Conservation (phyloP, 2,888 invertebrate species). For the Diaprepes abbreviatus region DNA sequence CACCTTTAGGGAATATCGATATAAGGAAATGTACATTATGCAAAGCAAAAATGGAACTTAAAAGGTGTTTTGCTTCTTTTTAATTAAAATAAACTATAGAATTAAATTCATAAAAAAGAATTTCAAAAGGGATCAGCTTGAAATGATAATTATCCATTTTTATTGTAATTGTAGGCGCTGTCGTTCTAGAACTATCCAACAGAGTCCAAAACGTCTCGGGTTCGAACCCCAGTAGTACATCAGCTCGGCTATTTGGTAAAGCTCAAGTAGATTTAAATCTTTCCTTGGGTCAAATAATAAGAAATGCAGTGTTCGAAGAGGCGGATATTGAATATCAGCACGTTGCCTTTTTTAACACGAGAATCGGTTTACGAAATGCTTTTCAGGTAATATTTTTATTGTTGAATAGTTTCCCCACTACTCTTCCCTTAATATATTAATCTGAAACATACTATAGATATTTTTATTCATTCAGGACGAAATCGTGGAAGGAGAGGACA, state of each 20-base stretch:
- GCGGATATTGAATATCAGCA: conserved; percentile 98
- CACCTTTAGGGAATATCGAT: too few relatives aligned
- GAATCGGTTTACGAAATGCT: conserved; percentile 76
- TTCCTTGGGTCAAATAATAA: conserved; percentile 93
- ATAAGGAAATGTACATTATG: too few relatives aligned
- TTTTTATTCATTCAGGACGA: conserved; percentile 93
- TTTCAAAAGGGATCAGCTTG: too few relatives aligned
- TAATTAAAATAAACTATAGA: too few relatives aligned
- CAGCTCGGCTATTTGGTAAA: conserved; percentile 81
- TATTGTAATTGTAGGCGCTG: conserved; percentile 70
- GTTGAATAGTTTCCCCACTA: too few relatives aligned
- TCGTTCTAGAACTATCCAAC: conserved; percentile 94
- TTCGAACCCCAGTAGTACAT: conserved; percentile 72
- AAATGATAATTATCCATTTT: too few relatives aligned
- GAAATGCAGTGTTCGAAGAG: conserved; percentile 96
- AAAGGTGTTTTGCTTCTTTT: too few relatives aligned
- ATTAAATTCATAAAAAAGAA: too few relatives aligned
- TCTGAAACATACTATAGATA: too few relatives aligned
- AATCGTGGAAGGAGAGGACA: conserved; percentile 84
- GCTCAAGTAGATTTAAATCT: conserved; percentile 94
- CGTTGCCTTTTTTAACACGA: conserved; percentile 97
- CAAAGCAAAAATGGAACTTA: too few relatives aligned
- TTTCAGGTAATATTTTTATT: conserved; percentile 66
- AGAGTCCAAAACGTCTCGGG: conserved; percentile 88
- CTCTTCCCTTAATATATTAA: too few relatives aligned